Conservation (phyloP, 2,888 invertebrate genomes). For the Tinea semifulvella region DNA sequence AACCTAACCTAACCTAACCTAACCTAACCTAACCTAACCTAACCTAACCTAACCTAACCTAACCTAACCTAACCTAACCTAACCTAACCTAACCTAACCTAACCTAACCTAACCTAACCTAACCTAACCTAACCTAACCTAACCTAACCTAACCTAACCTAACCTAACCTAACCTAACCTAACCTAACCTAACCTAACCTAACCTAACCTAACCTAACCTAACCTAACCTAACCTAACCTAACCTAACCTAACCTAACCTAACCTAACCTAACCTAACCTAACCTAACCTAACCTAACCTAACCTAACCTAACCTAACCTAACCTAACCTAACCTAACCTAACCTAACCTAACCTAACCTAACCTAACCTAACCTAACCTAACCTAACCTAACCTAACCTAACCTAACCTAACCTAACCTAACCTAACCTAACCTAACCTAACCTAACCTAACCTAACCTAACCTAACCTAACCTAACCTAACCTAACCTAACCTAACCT, state of each 20-base stretch:
- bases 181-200: slow-evolving; percentile 3
- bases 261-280: slow-evolving; percentile 10
- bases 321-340: slow-evolving; percentile 8
- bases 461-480: slow-evolving; percentile 10
- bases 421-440: slow-evolving; percentile 10
- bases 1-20: slow-evolving; percentile 12
- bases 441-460: slow-evolving; percentile 10
- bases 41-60: slow-evolving; percentile 12
- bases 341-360: slow-evolving; percentile 10
- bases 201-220: not conserved
- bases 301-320: slow-evolving; percentile 7
- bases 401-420: slow-evolving; percentile 10
- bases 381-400: slow-evolving; percentile 10
- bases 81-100: slow-evolving; percentile 12
- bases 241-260: slow-evolving; percentile 9
- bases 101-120: slow-evolving; percentile 12
- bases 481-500: slow-evolving; percentile 10
- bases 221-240: slow-evolving; percentile 1
- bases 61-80: slow-evolving; percentile 10
- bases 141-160: slow-evolving; percentile 10
- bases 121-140: slow-evolving; percentile 10
- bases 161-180: slow-evolving; percentile 8
- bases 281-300: slow-evolving; percentile 10
- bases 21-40: slow-evolving; percentile 12
- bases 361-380: slow-evolving; percentile 10